Percentiles rank a stretch among this genome's conserved stretches.
Conservation (phyloP, 2,113 vertebrate genomes). For the Rhegmatorhina hoffmannsi region DNA sequence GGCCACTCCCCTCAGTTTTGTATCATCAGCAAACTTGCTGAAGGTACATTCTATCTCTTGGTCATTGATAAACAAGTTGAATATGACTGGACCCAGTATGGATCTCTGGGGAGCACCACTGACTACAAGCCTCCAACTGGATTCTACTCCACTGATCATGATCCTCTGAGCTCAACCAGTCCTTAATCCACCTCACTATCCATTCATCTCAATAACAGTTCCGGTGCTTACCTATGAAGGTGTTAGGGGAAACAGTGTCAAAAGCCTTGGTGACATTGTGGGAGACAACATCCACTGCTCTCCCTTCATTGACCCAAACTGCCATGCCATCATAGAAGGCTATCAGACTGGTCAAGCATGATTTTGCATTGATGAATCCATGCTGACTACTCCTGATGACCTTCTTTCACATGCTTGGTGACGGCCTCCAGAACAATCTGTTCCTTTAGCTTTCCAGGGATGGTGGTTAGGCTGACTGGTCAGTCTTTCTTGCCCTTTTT, state of each 20-base stretch:
- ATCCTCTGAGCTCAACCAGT: not conserved
- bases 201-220: not conserved
- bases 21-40: not conserved
- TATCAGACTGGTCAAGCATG: not conserved
- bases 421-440: fast-evolving
- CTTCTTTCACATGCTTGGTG: not conserved
- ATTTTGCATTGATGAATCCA: not conserved
- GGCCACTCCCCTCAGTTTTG: not conserved
- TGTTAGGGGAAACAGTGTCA: not conserved
- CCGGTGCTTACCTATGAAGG: not conserved
- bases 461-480: not conserved
- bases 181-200: not conserved
- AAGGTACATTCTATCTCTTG: not conserved
- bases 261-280: not conserved
- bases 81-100: no score
- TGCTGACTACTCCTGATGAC: not conserved
- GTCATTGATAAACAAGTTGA: not conserved
- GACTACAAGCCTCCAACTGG: not conserved
- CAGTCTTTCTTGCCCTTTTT: not conserved
- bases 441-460: not conserved
- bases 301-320: not conserved
- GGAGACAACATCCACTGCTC: not conserved
- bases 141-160: not conserved
- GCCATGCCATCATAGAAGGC: not conserved
- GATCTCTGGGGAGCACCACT: not conserved